These are phyloP conservation scores for Molorchus minor DNA, from an alignment of 2,888 invertebrate species.

Conservation along the genomic window DNA sequence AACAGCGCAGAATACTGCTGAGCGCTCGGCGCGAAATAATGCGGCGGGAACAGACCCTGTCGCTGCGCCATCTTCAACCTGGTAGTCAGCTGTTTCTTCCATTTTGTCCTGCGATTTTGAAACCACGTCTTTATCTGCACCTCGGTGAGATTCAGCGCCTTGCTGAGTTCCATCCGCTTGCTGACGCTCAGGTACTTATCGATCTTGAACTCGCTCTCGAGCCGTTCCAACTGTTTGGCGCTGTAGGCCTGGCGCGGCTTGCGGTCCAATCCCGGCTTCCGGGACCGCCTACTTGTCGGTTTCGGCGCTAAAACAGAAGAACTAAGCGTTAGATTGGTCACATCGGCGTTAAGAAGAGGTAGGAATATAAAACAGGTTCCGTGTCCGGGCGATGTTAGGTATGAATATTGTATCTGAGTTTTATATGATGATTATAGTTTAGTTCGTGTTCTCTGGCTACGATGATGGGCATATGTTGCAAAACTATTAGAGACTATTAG, in stretches of 20 bases:
- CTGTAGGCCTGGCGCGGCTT: slow-evolving; percentile 98
- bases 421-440: too few species aligned
- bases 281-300: slow-evolving; percentile 78
- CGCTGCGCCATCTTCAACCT: slow-evolving; percentile 88
- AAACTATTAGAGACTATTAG: too few species aligned
- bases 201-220: slow-evolving; percentile 93
- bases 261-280: slow-evolving; percentile 89
- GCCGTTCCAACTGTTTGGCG: slow-evolving; percentile 88
- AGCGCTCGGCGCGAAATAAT: slow-evolving; percentile 69
- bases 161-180: slow-evolving; percentile 93
- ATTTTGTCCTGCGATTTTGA: slow-evolving; percentile 88
- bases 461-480: too few species aligned
- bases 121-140: slow-evolving; percentile 98
- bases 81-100: slow-evolving; percentile 96
- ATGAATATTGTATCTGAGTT: too few species aligned
- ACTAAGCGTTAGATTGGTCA: not conserved
- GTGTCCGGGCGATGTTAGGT: too few species aligned
- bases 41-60: slow-evolving; percentile 79
- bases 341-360: not conserved
- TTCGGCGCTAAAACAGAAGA: slow-evolving; percentile 74
- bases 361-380: too few species aligned
- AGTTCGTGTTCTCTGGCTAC: too few species aligned
- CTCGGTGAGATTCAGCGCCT: slow-evolving; percentile 87
- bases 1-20: slow-evolving; percentile 72
- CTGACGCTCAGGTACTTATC: slow-evolving; percentile 97